Evolutionary conservation across 2,888 invertebrate genomes (phyloP), one percentile per base, ranked within the genome.

Genomic region (Piscicola geometra): DNA sequence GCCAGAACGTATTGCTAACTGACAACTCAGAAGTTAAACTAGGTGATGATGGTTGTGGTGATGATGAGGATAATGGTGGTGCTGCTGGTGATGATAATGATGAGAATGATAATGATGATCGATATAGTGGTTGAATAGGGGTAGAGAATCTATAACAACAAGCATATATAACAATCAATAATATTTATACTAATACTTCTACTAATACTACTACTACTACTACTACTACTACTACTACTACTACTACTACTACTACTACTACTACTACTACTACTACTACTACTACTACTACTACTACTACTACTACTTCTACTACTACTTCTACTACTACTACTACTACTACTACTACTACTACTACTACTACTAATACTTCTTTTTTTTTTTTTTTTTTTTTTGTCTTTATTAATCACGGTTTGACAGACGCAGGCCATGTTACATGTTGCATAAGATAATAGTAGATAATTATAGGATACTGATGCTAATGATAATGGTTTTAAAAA

Each of bases 11-110:
- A 81, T 88, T 99, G 80, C 90, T 99, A 78, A 99, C 99, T 80
- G 99, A 99, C 87, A 98, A 97, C 89, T 98, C 98, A 80, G 99
- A 99, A 89, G 97, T 99, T 79, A 99, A 99, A 89, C 89, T 99
- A 84, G 93, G 93, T 93, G 86, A n/a, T n/a, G n/a, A n/a, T n/a
- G n/a, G n/a, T n/a, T n/a, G n/a, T n/a, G n/a, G n/a, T n/a, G n/a
- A n/a, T n/a, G n/a, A n/a, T n/a, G n/a, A n/a, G n/a, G n/a, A n/a
- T n/a, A n/a, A n/a, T n/a, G n/a, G n/a, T n/a, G n/a, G n/a, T n/a
- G n/a, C n/a, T n/a, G n/a, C n/a, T n/a, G n/a, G n/a, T n/a, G n/a
- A n/a, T n/a, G n/a, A n/a, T n/a, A n/a, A n/a, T n/a, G n/a, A n/a
- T n/a, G n/a, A n/a, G n/a, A n/a, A n/a, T n/a, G n/a, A n/a, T 86